phyloP scores from a whole-genome alignment of 2,888 invertebrate genomes.

The Crematogaster levior region DNA sequence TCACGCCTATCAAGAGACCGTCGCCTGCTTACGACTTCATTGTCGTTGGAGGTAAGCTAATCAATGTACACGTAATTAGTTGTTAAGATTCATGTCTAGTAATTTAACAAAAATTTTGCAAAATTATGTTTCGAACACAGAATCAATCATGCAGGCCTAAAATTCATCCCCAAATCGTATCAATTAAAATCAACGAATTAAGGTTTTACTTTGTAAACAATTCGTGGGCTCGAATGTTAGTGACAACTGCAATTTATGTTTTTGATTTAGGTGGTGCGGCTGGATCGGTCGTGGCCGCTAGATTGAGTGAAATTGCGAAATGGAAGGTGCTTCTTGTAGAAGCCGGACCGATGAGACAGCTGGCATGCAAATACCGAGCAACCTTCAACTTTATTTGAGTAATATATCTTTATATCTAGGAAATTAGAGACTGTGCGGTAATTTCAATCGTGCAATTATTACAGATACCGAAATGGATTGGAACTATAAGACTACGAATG shows the following conservation, averaged over 20 bases:
- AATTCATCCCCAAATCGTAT: neutral
- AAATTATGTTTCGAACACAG: neutral
- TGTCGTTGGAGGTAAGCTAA: conserved; percentile 87
- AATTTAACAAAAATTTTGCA: neutral
- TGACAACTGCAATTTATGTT: neutral
- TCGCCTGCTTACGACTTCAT: conserved; percentile 88
- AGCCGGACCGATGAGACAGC: conserved; percentile 90
- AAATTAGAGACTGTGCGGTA: neutral
- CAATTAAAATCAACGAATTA: neutral
- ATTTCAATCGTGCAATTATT: conserved; percentile 10
- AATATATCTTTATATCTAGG: conserved; percentile 29
- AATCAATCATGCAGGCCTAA: too few species aligned
- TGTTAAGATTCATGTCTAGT: neutral
- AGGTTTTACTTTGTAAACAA: neutral
- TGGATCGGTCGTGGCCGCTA: conserved; percentile 88
- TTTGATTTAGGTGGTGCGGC: conserved; percentile 87
- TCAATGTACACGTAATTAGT: neutral
- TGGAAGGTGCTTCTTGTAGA: conserved; percentile 90
- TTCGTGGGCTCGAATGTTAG: neutral
- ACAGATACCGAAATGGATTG: conserved; percentile 88
- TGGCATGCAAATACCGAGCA: conserved; percentile 84
- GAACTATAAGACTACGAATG: conserved; percentile 89
- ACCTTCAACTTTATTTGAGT: conserved; percentile 77
- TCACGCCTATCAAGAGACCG: conserved; percentile 83
- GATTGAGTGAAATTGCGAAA: conserved; percentile 88